phyloP scores from a whole-genome alignment of 2,113 vertebrate genomes.

The Entosphenus tridentatus region DNA sequence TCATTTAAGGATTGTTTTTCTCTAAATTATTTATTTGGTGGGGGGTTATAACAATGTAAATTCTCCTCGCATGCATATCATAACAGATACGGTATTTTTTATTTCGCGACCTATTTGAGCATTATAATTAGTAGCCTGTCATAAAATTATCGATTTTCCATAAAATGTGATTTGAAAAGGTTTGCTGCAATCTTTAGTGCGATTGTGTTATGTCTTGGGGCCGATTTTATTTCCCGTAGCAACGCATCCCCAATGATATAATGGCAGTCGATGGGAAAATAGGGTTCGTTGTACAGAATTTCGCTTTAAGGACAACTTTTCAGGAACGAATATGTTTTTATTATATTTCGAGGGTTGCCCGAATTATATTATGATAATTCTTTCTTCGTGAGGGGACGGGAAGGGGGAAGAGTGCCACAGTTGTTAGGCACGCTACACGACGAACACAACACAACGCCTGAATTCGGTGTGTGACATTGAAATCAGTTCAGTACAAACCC shows the following conservation, averaged over 20 bases:
- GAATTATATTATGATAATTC: no score
- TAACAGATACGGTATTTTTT: not conserved
- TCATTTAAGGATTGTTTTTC: no score
- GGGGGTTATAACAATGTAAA: no score
- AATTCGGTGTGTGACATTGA: no score
- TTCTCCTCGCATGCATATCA: no score
- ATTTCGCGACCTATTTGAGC: not conserved
- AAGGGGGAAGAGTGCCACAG: no score
- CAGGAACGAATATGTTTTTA: not conserved
- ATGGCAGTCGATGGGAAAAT: conserved; percentile 4
- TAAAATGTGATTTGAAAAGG: not conserved
- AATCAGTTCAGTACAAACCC: no score
- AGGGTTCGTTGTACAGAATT: not conserved
- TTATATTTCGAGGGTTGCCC: no score
- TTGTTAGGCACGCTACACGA: no score
- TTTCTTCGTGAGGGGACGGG: no score
- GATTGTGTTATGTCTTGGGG: not conserved
- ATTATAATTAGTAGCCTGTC: not conserved
- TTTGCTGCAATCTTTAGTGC: conserved; percentile 1
- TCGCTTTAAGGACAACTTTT: not conserved
- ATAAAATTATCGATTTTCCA: not conserved
- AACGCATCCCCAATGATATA: not conserved
- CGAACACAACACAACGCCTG: no score
- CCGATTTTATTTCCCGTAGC: not conserved
- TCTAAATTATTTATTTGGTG: no score